Evolutionary conservation across 2,113 vertebrate species (phyloP).

Genomic region (Oreochromis spilurus): DNA sequence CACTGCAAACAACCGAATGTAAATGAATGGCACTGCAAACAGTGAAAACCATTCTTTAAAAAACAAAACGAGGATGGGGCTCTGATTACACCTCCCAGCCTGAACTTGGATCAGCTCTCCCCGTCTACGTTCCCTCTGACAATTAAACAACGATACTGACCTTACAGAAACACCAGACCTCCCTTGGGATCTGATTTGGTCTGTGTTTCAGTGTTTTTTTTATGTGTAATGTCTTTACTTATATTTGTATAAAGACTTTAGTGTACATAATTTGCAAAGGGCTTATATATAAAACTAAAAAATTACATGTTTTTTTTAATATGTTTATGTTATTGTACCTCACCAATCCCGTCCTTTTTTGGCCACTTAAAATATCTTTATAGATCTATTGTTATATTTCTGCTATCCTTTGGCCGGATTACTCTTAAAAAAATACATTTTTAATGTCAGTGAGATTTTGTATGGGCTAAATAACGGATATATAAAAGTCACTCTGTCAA

Average conservation of each 20-base stretch:
- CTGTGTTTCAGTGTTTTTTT: neutral
- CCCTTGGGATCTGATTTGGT: neutral
- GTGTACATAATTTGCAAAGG: neutral
- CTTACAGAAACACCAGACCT: neutral
- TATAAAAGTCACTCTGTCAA: neutral
- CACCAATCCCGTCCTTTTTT: neutral
- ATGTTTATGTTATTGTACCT: neutral
- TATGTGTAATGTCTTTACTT: neutral
- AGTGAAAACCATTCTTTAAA: neutral
- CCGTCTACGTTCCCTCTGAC: neutral
- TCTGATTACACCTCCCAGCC: neutral
- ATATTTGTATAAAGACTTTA: neutral
- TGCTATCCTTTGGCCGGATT: neutral
- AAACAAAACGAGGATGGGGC: neutral
- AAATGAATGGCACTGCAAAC: neutral
- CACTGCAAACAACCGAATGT: neutral
- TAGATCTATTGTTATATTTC: neutral
- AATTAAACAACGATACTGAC: neutral
- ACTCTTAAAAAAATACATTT: neutral
- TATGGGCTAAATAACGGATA: neutral
- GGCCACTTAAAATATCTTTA: neutral
- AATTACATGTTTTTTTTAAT: neutral
- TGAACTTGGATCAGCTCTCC: neutral
- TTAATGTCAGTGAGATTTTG: neutral
- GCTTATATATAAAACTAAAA: neutral